phyloP scores from a whole-genome alignment of 2,888 invertebrate genomes.

The Chaetogeoica ovagalla region DNA sequence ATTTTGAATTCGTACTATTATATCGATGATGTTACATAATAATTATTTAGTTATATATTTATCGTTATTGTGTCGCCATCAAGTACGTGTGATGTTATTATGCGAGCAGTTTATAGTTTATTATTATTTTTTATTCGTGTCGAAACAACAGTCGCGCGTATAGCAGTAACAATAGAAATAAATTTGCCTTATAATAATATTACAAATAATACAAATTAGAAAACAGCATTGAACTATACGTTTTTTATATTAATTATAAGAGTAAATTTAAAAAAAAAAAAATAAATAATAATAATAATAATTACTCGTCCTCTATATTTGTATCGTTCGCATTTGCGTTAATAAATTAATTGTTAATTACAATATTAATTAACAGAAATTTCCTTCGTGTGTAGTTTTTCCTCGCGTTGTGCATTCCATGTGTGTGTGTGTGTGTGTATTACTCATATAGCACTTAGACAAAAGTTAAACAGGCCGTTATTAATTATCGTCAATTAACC shows the following conservation, averaged over 20 bases:
- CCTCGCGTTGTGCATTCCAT: conserved; percentile 28
- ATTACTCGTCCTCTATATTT: conserved; percentile 7
- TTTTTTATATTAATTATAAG: conserved; percentile 4
- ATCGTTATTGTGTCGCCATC: too few species aligned
- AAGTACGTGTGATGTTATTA: too few species aligned
- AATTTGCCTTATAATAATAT: not conserved
- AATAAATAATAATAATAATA: too few species aligned
- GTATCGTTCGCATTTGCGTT: conserved; percentile 9
- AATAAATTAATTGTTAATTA: conserved; percentile 26
- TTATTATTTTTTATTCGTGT: not conserved
- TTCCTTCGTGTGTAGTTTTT: conserved; percentile 38
- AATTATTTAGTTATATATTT: too few species aligned
- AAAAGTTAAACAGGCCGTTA: conserved; percentile 43
- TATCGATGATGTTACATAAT: too few species aligned
- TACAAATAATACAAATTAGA: conserved; percentile 10
- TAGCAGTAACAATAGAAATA: not conserved
- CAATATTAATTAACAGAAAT: conserved; percentile 38
- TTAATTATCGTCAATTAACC: conserved; percentile 50
- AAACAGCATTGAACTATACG: not conserved
- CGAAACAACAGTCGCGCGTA: not conserved
- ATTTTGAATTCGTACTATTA: too few species aligned
- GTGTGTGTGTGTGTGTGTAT: not conserved
- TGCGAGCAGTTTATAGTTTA: too few species aligned
- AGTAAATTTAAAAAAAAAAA: not conserved
- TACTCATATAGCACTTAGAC: conserved; percentile 23